These are phyloP conservation scores for Labrus mixtus DNA, from an alignment of 2,113 vertebrate species.

Conservation along the genomic window DNA sequence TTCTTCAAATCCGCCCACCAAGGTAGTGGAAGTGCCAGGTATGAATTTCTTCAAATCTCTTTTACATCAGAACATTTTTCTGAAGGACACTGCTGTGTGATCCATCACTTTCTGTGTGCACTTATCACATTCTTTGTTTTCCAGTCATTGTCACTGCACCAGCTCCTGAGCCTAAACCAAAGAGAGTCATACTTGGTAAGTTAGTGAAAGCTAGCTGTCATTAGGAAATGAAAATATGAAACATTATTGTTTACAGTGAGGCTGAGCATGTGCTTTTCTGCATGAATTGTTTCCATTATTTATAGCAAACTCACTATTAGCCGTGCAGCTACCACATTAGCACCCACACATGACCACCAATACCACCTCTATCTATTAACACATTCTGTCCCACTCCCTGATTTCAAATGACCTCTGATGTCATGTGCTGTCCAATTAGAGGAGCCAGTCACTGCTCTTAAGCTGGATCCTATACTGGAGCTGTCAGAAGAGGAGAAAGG, in stretches of 20 bases:
- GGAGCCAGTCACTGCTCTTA: constrained; percentile 85
- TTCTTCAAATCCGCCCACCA: constrained; percentile 73
- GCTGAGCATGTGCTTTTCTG: background rate
- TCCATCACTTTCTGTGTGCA: background rate
- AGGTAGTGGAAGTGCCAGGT: constrained; percentile 82
- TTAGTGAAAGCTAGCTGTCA: background rate
- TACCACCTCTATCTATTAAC: background rate
- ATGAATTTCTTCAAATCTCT: constrained; percentile 27
- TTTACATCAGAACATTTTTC: background rate
- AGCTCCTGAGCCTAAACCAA: constrained; percentile 79
- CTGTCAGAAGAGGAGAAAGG: constrained; percentile 97
- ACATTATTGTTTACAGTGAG: background rate
- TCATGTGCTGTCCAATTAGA: constrained; percentile 85
- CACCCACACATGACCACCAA: too few species aligned
- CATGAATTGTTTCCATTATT: background rate
- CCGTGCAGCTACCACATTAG: background rate
- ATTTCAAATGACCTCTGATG: constrained; percentile 69
- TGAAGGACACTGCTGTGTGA: background rate
- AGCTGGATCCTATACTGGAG: constrained; percentile 96
- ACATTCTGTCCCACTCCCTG: constrained; percentile 54
- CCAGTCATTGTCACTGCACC: constrained; percentile 74
- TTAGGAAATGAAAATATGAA: too few species aligned
- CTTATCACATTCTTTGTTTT: background rate
- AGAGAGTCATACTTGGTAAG: constrained; percentile 84
- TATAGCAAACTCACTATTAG: background rate